Base-by-base conservation (phyloP, 1,140 invertebrate species). In the Zaprionus capensis region DNA sequence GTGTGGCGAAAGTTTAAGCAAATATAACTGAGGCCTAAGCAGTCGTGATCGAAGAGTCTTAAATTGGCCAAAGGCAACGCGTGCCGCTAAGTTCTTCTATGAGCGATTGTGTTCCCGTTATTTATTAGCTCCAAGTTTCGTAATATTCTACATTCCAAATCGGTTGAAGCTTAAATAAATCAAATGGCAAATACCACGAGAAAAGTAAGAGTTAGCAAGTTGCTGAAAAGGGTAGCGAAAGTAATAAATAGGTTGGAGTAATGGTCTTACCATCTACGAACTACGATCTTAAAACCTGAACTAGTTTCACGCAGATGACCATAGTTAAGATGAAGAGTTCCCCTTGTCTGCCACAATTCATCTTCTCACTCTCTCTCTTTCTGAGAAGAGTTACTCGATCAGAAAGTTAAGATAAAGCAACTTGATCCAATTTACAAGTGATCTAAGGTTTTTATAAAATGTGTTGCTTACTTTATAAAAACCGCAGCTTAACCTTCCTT, bases 1-100 rank as follows among this genome's bases (percentile, higher is more conserved):
- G 67, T 75, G 67, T 70, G 72, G 72, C 72, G 71, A 67, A 73
- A 73, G 71, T 56, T 53, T 67, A 28, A 63, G 24, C 59, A 74
- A 74, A 69, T 68, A 69, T 57, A 55, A 44, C 58, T 7, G 2
- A 69, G 41, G 14, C 51, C 17, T 49, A 64, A 71, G 38, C 31
- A 24, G 38, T 17, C 22, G 55, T 61, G 66, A 75, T 62, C 59
- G 65, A 69, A 63, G 67, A 71, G 67, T 64, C 53, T 64, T 56
- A 36, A 44, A 6, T 12, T 26, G 22, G 15, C 15, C 36, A n/a
- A 41, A 58, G 17, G 46, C 20, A 20, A 38, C 55, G 55, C 41
- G 65, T 67, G 64, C 64, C 53, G 4, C 3, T 51, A 34, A 34
- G 31, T 34, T 34, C 31, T 34, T 14, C 46, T 14, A 14, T 51